Conservation (phyloP, 2,888 invertebrate genomes). For the Lottia gigantea region DNA sequence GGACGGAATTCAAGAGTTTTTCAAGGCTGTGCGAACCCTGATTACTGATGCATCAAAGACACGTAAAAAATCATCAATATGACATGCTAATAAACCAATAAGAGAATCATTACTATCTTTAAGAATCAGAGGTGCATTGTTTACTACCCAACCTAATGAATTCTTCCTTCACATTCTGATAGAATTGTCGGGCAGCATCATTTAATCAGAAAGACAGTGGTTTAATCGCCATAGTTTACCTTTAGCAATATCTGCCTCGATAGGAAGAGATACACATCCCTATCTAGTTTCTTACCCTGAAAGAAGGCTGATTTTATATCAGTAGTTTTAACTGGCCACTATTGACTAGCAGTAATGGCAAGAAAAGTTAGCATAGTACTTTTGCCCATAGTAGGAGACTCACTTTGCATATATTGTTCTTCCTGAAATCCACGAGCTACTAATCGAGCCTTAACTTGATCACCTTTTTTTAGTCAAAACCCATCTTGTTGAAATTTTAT, state of each 20-base stretch:
- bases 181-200: conserved; percentile 27
- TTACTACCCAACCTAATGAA: background rate
- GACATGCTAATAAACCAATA: background rate
- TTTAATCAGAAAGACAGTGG: conserved; percentile 27
- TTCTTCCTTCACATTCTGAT: conserved; percentile 19
- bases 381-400: conserved; percentile 12
- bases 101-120: background rate
- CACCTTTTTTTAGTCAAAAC: background rate
- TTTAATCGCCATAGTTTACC: conserved; percentile 26
- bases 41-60: background rate
- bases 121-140: background rate
- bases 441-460: conserved; percentile 12
- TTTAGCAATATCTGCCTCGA: conserved; percentile 10
- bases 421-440: conserved; percentile 15
- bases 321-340: conserved; percentile 24
- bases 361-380: conserved; percentile 20
- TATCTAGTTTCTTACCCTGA: conserved; percentile 22
- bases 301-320: conserved; percentile 28
- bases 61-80: conserved; percentile 7
- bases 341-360: conserved; percentile 13
- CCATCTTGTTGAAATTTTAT: conserved; percentile 17
- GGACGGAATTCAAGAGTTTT: no score
- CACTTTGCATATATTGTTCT: conserved; percentile 11
- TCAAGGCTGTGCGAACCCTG: no score
- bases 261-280: conserved; percentile 23